Conservation (phyloP, 2,113 vertebrate species). For the Todiramphus saurophagus region DNA sequence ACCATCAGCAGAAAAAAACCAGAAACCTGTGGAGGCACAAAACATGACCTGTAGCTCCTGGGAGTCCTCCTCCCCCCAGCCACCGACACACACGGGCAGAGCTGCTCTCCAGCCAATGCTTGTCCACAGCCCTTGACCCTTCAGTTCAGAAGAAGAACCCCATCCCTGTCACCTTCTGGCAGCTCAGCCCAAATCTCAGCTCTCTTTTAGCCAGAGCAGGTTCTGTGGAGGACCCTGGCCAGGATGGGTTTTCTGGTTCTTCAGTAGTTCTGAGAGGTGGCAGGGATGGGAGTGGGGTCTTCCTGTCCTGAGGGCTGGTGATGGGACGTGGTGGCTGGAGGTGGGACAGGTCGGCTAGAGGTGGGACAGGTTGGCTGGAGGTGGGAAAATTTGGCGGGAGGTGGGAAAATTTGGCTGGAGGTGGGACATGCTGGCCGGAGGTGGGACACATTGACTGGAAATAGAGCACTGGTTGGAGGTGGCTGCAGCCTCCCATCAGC, state of each 20-base stretch:
- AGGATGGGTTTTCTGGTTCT: neutral
- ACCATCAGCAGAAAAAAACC: neutral
- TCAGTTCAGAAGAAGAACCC: neutral
- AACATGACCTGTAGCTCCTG: neutral
- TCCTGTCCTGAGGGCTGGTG: neutral
- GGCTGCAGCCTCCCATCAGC: neutral
- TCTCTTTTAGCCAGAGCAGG: neutral
- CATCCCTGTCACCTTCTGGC: neutral
- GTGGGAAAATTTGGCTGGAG: neutral
- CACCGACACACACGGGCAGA: neutral
- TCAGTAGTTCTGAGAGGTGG: accelerated
- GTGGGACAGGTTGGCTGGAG: neutral
- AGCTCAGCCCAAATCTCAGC: neutral
- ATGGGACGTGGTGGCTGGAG: neutral
- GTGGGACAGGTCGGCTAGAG: too few species aligned
- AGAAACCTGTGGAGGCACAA: neutral
- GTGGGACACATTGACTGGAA: neutral
- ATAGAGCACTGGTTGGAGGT: neutral
- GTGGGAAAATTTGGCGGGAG: neutral
- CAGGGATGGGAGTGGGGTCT: neutral
- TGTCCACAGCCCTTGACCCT: accelerated
- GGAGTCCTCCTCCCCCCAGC: neutral
- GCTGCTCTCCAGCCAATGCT: neutral
- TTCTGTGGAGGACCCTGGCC: neutral
- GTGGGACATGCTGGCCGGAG: neutral